Evolutionary conservation across 2,888 invertebrate genomes (phyloP).

Genomic region (Tipula confusa): DNA sequence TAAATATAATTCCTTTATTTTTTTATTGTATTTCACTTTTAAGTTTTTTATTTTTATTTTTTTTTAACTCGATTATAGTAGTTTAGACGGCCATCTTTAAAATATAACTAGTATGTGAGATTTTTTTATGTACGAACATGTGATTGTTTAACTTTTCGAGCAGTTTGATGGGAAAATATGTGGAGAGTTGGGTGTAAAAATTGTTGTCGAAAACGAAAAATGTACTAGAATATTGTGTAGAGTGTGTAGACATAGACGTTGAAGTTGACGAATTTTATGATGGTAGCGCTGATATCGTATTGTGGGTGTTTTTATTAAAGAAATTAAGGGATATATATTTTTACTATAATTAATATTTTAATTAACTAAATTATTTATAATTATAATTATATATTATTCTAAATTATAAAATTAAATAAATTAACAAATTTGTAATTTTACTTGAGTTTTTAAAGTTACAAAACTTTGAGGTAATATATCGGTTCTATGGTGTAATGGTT

Average conservation of each 20-base stretch:
- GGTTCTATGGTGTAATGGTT: slow-evolving; percentile 51
- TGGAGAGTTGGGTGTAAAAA: neutral
- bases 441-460: neutral
- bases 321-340: neutral
- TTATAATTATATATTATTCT: neutral
- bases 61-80: slow-evolving; percentile 21
- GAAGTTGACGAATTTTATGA: neutral
- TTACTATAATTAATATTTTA: neutral
- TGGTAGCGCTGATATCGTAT: neutral
- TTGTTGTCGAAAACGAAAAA: too few relatives aligned
- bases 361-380: neutral
- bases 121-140: neutral
- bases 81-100: slow-evolving; percentile 25
- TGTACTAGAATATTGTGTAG: neutral
- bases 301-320: neutral
- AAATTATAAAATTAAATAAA: neutral
- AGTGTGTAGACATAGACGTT: too few relatives aligned
- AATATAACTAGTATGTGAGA: neutral
- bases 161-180: neutral
- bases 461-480: neutral
- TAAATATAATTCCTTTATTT: neutral
- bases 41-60: neutral
- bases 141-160: neutral
- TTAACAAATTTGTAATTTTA: neutral
- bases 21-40: slow-evolving; percentile 25